Base-by-base conservation (phyloP, 53 echinoderm and acorn worm genomes). In the Actinopyga echinites region DNA sequence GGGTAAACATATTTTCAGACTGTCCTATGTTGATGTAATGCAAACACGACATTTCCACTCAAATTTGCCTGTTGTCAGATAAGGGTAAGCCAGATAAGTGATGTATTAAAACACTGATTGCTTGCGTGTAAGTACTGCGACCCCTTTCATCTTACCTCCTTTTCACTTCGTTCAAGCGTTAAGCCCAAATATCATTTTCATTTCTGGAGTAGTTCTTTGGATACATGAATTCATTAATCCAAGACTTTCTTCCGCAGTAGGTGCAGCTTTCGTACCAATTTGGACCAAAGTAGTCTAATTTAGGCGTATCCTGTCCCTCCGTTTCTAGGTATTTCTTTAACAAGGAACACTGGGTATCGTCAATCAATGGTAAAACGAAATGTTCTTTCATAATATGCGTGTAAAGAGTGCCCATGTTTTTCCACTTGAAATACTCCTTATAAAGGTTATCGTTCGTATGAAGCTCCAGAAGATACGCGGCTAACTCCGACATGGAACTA, bases 201-300 rank as follows among this genome's bases (percentile, higher is more conserved):
- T 21, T 77, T 31, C 77, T 77, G 6, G 77, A 77, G n/a, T 77
- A 77, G 29, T 77, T 77, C 56, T 77, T 77, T 33, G 77, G 55
- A 32, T 77, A 77, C 77, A 77, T 77, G 77, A 55, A 77, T 44
- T 52, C 54, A 32, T 77, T 77, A 77, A 77, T 77, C 77, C 77
- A 77, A 6, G 77, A 28, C 28, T 77, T 77, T 30, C 77, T 54
- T 30, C 77, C 77, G 55, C 77, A 77, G 56, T 77, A 77, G 5
- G 77, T 77, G 21, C 77, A 77, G 21, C 77, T 77, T 30, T 77
- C 53, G 32, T 55, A 77, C 77, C 77, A 77, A 9, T 25, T 19
- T 52, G 53, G 29, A 54, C 77, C 56, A 77, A 77, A 77, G 57
- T 77, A 77, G 19, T 77, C 56, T 31, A 77, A 31, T 30, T 77